Evolutionary conservation across 2,797 vertebrate species (phyloP), one percentile per base, ranked within the genome.

Genomic region (Bryconaethiops microstoma): DNA sequence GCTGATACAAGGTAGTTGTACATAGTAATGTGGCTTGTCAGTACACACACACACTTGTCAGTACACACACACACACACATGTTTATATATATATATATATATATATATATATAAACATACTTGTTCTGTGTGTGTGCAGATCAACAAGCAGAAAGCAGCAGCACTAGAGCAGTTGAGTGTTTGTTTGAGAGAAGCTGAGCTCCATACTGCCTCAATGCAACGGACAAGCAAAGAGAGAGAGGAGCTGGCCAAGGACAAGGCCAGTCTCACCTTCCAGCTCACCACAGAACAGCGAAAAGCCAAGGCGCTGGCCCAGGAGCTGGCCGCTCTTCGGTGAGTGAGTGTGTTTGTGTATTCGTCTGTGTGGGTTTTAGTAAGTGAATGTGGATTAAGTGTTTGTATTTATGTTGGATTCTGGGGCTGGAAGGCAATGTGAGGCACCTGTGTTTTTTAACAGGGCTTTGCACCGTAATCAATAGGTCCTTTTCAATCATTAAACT

Each of bases 251-350:
- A 91, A 92, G 80, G 92, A 95, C 83, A 91, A 85, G 87, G 92
- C 91, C 77, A 88, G 87, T 76, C 90, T 96, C 87, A 90, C 90
- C 62, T 92, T 95, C 87, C 90, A 89, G 83, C 91, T 95, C 69
- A 91, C 91, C 67, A 88, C 92, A 9, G 87, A 94, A 82, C 94
- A 93, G 64, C 90, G 92, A 85, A 95, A 93, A 83, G 81, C 87
- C 84, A 92, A 79, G 70, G 91, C 91, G 80, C 85, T 92, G 40
- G 86, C 87, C 60, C 90, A 95, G 85, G 94, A 96, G 80, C 88
- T 90, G 42, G 83, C 92, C 29, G 77, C 78, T 19, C 90, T 97
- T 84, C 95, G 95, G 94, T 96, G 85, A 80, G 77, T 75, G 52
- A 82, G 57, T 73, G 67, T 84, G 76, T 87, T 59, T 81, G 74